phyloP scores from a whole-genome alignment of 1,140 invertebrate species.

The Lordiphosa mommai region DNA sequence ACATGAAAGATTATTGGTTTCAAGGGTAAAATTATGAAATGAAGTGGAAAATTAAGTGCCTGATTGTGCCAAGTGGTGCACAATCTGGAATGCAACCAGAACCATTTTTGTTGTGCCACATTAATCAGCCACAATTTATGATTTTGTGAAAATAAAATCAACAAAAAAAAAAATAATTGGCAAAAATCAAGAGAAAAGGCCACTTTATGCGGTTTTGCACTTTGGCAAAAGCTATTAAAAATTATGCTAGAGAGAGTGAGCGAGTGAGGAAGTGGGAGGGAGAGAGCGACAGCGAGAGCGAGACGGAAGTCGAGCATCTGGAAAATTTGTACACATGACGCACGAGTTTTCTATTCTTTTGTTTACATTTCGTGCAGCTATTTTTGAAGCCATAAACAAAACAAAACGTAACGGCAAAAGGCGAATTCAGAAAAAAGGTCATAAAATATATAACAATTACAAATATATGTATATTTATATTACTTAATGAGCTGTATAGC shows the following conservation, averaged over 20 bases:
- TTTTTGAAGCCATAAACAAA: conserved; percentile 77
- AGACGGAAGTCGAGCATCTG: conserved; percentile 45
- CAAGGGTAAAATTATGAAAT: conserved; percentile 55
- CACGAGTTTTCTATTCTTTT: conserved; percentile 60
- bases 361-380: conserved; percentile 73
- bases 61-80: conserved; percentile 35
- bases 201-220: conserved; percentile 68
- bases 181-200: conserved; percentile 37
- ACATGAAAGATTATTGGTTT: conserved; percentile 49
- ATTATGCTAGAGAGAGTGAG: conserved; percentile 43
- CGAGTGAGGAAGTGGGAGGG: not conserved
- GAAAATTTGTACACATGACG: conserved; percentile 71
- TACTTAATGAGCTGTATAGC: conserved; percentile 64
- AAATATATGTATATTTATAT: conserved; percentile 4
- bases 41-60: conserved; percentile 53
- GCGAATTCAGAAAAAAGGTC: conserved; percentile 40
- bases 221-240: conserved; percentile 61
- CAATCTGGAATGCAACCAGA: conserved; percentile 6
- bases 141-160: conserved; percentile 21
- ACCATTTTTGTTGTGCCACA: conserved; percentile 56
- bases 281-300: not conserved
- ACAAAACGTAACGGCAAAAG: conserved; percentile 60
- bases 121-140: conserved; percentile 67
- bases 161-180: conserved; percentile 11
- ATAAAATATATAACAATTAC: conserved; percentile 41